Base-by-base conservation (phyloP, 2,888 invertebrate species). In the Polydrusus pterygomalis region DNA sequence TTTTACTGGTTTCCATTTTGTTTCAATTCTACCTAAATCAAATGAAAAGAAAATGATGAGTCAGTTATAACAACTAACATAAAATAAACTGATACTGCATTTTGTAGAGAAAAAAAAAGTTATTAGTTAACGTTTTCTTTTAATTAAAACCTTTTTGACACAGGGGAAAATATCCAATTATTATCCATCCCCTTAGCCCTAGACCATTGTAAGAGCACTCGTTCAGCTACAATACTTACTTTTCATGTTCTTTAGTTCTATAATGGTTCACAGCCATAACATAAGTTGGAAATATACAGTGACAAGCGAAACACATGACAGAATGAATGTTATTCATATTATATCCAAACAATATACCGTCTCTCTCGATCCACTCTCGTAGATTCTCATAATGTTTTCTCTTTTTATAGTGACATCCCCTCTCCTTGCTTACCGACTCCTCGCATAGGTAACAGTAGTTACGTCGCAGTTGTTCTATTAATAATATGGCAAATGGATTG, bases 221-320 rank as follows among this genome's bases (percentile, higher is more conserved):
- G n/a, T n/a, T n/a, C n/a, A n/a, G n/a, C 25, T 25, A 45, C 6
- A 45, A 20, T 9, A 56, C 54, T 56, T 56, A 56, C 54, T 56
- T 25, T 30, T 56, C 30, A n/a, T 56, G 54, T 30, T 25, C 54
- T 30, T 25, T 18, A 30, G 30, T 56, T 6, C 10, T n/a, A 18
- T 56, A 56, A 30, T 56, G 54, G 2, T 7, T 9, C n/a, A 11
- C 6, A 30, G 54, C 54, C 8, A 8, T 7, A n/a, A 0, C 0
- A 7, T 8, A 56, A n/a, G 25, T 30, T 18, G 30, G n/a, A 25
- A 56, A 30, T 56, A 56, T 56, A 3, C 13, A 8, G 13, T 30
- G 25, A 30, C 54, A 56, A 2, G 30, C 30, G 6, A 56, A 30
- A 56, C 54, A 56, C 6, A 56, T 56, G 0, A 30, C 54, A n/a